Evolutionary conservation across 1,140 invertebrate genomes (phyloP), one percentile per base, ranked within the genome.

Genomic region (Lerema accius): DNA sequence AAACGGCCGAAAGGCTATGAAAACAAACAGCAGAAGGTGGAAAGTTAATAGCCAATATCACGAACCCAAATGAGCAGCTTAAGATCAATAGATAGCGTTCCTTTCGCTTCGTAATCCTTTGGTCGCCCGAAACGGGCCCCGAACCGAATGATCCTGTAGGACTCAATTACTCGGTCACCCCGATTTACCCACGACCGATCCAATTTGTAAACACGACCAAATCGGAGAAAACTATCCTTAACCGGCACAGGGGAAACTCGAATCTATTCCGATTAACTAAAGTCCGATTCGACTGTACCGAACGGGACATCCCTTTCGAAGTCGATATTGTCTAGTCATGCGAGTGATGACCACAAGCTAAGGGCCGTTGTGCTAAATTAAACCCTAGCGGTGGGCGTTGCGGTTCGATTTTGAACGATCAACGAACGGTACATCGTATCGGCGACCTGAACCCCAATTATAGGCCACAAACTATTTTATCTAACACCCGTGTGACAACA

Each of bases 391-490:
- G 19, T 10, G 26, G 35, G 35, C 28, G 11, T 66, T 73, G 69
- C 39, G 72, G 72, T 69, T 37, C 13, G 43, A 65, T 81, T 79
- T 74, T n/a, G 46, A 17, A 55, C 56, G 26, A 16, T 6, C 17
- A 48, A 17, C 9, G 4, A 28, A 50, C 37, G 1, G 32, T 17
- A 58, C 43, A 65, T 67, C 45, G 64, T 63, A 67, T 67, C 72
- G 67, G 67, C 62, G 69, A 76, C 66, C 73, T 82, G 78, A 73
- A 79, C 83, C 80, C 78, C 87, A 90, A 90, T 90, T 89, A 90
- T 89, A 88, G 87, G 65, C 84, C 86, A 86, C 83, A 89, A 89
- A 90, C 86, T 90, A 89, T 90, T 89, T 88, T 89, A 89, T 90
- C 83, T 90, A 81, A 87, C 83, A 69, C 80, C 81, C 79, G 80